Conservation (phyloP, 2,888 invertebrate species). For the Andrena praecox region DNA sequence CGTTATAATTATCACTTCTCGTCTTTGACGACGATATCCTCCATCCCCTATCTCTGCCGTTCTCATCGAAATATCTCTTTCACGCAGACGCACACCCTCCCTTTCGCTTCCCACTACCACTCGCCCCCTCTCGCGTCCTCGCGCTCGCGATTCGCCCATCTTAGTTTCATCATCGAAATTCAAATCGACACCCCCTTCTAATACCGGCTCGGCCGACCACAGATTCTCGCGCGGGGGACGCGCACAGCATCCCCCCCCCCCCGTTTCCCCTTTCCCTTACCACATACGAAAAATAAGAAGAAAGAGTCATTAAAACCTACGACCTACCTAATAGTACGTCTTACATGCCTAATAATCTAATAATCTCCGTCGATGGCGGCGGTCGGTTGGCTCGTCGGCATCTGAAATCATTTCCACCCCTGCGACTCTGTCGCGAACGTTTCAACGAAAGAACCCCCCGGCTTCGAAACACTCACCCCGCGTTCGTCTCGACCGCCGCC, state of each 20-base stretch:
- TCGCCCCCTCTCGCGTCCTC: constrained; percentile 5
- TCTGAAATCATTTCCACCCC: constrained; percentile 7
- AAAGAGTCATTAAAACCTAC: constrained; percentile 71
- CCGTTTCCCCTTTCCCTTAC: constrained; percentile 53
- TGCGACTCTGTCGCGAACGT: constrained; percentile 12
- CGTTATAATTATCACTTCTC: constrained; percentile 59
- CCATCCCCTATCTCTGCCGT: constrained; percentile 2
- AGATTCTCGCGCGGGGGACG: constrained; percentile 57
- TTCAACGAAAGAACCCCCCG: constrained; percentile 24
- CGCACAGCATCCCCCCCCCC: constrained; percentile 46
- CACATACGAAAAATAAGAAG: constrained; percentile 49
- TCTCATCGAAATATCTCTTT: constrained; percentile 5
- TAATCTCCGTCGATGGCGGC: constrained; percentile 83
- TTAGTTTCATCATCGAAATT: not conserved
- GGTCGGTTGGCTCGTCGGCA: constrained; percentile 64
- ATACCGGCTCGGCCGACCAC: constrained; percentile 71
- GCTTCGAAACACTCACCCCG: not conserved
- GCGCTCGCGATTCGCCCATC: not conserved
- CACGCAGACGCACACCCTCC: constrained; percentile 16
- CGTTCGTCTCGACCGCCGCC: constrained; percentile 73
- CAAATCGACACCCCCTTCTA: constrained; percentile 2
- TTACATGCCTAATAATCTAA: constrained; percentile 79
- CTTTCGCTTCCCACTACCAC: constrained; percentile 4
- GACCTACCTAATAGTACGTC: constrained; percentile 71
- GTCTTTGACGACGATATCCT: constrained; percentile 43